Percentiles rank a stretch among this genome's conserved stretches.
Evolutionary conservation across 2,113 vertebrate species (phyloP).

Genomic region (Maccullochella peelii): DNA sequence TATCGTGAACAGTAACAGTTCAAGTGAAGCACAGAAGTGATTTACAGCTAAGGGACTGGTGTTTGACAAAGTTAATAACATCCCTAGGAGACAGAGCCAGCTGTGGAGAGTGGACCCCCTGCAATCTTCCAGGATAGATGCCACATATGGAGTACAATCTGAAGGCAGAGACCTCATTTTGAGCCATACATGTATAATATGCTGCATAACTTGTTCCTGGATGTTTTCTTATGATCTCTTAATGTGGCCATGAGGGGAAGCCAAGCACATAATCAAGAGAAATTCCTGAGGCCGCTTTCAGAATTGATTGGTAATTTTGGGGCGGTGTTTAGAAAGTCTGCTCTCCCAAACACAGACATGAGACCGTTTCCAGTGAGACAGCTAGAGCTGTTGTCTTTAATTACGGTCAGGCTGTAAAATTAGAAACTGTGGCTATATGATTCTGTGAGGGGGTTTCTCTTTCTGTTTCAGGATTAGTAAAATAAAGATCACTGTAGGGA

Average conservation of each 20-base stretch:
- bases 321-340: conserved; percentile 60
- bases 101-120: conserved; percentile 33
- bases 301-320: conserved; percentile 73
- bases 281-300: conserved; percentile 66
- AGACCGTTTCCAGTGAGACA: conserved; percentile 60
- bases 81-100: neutral
- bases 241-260: conserved; percentile 62
- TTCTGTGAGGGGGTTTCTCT: conserved; percentile 61
- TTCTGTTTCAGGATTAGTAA: conserved; percentile 44
- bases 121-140: conserved; percentile 11
- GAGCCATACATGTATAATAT: conserved; percentile 16
- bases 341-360: conserved; percentile 57
- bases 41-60: conserved; percentile 21
- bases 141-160: neutral
- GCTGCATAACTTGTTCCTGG: conserved; percentile 25
- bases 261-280: conserved; percentile 61
- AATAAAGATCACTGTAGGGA: conserved; percentile 62
- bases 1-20: neutral
- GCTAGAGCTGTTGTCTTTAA: conserved; percentile 73
- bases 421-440: conserved; percentile 68
- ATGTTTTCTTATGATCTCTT: conserved; percentile 54
- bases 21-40: neutral
- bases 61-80: conserved; percentile 54
- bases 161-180: conserved; percentile 18
- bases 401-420: conserved; percentile 71